Evolutionary conservation across 2,113 vertebrate genomes (phyloP).

Genomic region (Labrus mixtus): DNA sequence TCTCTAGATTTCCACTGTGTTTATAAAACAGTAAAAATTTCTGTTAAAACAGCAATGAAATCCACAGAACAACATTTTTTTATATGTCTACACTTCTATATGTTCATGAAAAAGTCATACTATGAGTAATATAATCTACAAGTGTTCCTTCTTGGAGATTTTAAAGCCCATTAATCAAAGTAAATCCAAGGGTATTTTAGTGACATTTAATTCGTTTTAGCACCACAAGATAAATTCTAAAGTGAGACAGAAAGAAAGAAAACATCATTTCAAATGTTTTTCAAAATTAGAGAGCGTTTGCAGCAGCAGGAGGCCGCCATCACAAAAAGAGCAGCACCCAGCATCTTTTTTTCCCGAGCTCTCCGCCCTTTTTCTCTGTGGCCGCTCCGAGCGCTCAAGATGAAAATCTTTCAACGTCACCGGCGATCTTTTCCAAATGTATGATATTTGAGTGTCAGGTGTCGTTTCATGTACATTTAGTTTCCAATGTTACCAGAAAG

Average conservation of each 20-base stretch:
- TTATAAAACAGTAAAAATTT: slow-evolving; percentile 40
- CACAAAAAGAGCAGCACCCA: too few relatives aligned
- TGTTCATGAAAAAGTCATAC: not conserved
- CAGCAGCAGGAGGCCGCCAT: too few relatives aligned
- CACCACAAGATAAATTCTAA: not conserved
- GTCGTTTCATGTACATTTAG: too few relatives aligned
- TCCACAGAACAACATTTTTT: not conserved
- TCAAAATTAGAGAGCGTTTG: too few relatives aligned
- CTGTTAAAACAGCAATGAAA: slow-evolving; percentile 24
- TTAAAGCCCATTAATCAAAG: too few relatives aligned
- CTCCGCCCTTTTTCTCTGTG: too few relatives aligned
- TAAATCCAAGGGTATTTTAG: not conserved
- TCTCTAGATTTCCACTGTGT: slow-evolving; percentile 17
- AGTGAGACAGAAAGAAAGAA: not conserved
- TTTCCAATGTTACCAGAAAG: too few relatives aligned
- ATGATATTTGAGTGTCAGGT: too few relatives aligned
- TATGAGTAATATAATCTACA: not conserved
- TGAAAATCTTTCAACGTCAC: too few relatives aligned
- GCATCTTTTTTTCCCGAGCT: too few relatives aligned
- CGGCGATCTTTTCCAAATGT: too few relatives aligned
- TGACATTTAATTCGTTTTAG: not conserved
- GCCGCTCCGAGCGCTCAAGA: too few relatives aligned
- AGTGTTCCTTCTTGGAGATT: not conserved
- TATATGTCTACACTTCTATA: not conserved
- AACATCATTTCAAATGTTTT: not conserved